A percentile compares a stretch with the other conserved stretches of the same genome.
phyloP scores from a whole-genome alignment of 2,888 invertebrate species.

The Mesoligia furuncula region DNA sequence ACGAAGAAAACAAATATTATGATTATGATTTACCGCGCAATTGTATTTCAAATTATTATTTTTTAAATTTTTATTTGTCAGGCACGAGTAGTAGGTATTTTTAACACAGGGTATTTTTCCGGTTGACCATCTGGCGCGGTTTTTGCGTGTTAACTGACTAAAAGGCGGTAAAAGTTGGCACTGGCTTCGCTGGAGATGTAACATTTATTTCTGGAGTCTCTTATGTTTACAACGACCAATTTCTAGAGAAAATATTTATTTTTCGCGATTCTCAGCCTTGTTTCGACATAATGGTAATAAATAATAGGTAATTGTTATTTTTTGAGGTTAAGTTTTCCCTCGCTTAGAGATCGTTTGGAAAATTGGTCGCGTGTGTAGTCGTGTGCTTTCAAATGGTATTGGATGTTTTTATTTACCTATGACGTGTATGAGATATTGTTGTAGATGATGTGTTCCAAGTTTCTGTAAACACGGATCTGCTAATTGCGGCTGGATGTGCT shows the following conservation, averaged over 20 bases:
- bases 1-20: constrained; percentile 67
- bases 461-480: constrained; percentile 29
- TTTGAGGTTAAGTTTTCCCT: constrained; percentile 38
- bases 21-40: constrained; percentile 52
- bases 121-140: constrained; percentile 78
- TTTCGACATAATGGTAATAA: constrained; percentile 40
- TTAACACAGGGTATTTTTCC: constrained; percentile 53
- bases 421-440: constrained; percentile 39
- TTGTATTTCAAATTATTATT: constrained; percentile 45
- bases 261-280: constrained; percentile 69
- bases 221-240: constrained; percentile 78
- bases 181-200: constrained; percentile 83
- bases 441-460: constrained; percentile 29
- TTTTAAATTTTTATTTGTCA: constrained; percentile 56
- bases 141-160: constrained; percentile 81
- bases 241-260: constrained; percentile 70
- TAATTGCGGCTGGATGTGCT: constrained; percentile 28
- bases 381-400: constrained; percentile 14
- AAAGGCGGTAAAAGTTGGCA: constrained; percentile 84
- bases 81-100: constrained; percentile 68
- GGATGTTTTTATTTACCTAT: constrained; percentile 22
- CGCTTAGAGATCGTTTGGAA: constrained; percentile 44
- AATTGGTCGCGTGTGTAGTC: constrained; percentile 14
- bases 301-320: constrained; percentile 30
- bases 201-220: constrained; percentile 89